Evolutionary conservation across 1,140 invertebrate species (phyloP), one percentile per base, ranked within the genome.

Genomic region (Cardiocondyla obscurior): DNA sequence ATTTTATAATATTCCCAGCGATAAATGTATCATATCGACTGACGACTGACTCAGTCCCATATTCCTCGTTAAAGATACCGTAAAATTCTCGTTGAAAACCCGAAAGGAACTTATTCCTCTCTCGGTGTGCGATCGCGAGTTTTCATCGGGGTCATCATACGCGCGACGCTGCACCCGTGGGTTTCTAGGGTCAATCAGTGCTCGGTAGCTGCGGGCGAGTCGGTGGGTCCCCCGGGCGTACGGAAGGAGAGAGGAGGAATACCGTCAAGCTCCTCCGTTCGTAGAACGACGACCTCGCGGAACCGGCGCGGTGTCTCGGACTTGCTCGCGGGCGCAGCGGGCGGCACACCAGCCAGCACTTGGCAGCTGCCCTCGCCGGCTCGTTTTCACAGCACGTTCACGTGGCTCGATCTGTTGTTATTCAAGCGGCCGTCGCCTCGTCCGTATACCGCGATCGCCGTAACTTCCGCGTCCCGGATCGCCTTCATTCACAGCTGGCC

Each of bases 271-370:
- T 82, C 57, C 73, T 51, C 46, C 14, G 70, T 30, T 82, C 46
- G 67, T 83, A 90, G 89, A 90, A 91, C 90, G 86, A 89, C 90
- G 90, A 90, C 90, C 89, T 90, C 88, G 86, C 77, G 81, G 76
- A 84, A 84, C 79, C 70, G 60, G 73, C 42, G 67, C 39, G 19
- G 22, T 36, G 64, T 67, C 64, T 44, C 22, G 39, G 33, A 14
- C 46, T 76, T 74, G 69, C 30, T 57, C 77, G 87, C 85, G 70
- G 74, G 65, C 70, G 65, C 51, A 49, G 81, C n/a, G n/a, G n/a
- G n/a, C n/a, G n/a, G n/a, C n/a, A n/a, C n/a, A n/a, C n/a, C n/a
- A n/a, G n/a, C n/a, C n/a, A n/a, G n/a, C n/a, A n/a, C n/a, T n/a
- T 62, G 25, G 81, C 85, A 81, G 85, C 86, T 84, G 85, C 84